These are phyloP conservation scores for Mythimna lalbum DNA, from an alignment of 2,888 invertebrate species.

Conservation along the genomic window DNA sequence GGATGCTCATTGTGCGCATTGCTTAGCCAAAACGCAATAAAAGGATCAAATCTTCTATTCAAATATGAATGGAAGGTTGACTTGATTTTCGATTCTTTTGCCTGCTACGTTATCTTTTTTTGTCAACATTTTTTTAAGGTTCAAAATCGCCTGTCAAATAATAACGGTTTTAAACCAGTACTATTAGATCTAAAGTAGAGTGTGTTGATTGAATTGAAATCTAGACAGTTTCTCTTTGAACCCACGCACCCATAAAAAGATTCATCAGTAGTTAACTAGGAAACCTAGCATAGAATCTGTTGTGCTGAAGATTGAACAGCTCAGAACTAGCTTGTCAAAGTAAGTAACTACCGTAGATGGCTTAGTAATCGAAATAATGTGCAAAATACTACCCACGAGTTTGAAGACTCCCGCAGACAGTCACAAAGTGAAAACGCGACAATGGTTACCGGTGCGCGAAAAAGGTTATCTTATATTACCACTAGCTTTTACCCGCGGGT, in stretches of 20 bases:
- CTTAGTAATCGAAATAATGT: constrained; percentile 39
- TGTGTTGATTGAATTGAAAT: constrained; percentile 8
- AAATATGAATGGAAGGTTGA: neutral
- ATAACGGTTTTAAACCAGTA: neutral
- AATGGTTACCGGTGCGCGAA: neutral
- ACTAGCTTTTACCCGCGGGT: too few species aligned
- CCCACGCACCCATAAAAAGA: constrained; percentile 53
- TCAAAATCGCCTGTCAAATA: neutral
- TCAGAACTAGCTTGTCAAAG: constrained; percentile 35
- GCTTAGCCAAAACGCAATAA: neutral
- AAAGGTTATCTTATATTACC: neutral
- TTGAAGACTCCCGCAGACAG: neutral
- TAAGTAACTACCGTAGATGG: constrained; percentile 37
- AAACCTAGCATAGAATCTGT: constrained; percentile 39
- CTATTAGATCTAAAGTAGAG: neutral
- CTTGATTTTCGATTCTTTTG: too few species aligned
- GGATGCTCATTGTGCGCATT: constrained; percentile 10
- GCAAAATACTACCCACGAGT: constrained; percentile 49
- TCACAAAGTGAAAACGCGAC: neutral
- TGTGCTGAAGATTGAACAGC: constrained; percentile 39
- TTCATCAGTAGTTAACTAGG: constrained; percentile 39
- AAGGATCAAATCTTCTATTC: neutral
- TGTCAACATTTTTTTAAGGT: neutral
- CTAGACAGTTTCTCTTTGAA: constrained; percentile 7
- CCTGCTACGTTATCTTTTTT: too few species aligned